A percentile compares a stretch with the other conserved stretches of the same genome.
Conservation (phyloP, 2,113 vertebrate genomes). For the Ariopsis seemanni region DNA sequence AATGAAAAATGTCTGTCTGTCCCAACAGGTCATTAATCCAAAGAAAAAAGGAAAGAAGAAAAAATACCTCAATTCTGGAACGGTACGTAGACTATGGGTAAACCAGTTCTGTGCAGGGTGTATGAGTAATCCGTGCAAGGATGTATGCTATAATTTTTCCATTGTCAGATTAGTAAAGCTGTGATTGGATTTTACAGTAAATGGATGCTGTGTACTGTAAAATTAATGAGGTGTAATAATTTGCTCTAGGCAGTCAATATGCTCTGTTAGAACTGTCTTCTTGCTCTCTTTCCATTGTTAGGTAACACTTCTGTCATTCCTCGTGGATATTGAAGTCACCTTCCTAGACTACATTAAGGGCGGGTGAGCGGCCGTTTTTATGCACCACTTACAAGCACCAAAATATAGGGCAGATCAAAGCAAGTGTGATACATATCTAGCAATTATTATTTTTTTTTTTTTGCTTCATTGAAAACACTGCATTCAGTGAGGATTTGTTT, state of each 20-base stretch:
- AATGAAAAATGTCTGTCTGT: slow-evolving; percentile 43
- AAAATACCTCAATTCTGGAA: slow-evolving; percentile 97
- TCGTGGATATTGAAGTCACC: slow-evolving; percentile 95
- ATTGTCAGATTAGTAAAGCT: slow-evolving; percentile 19
- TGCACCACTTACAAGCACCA: neutral
- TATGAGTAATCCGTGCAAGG: neutral
- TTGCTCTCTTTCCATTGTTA: slow-evolving; percentile 60
- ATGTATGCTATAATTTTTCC: neutral
- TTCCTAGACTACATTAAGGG: slow-evolving; percentile 99
- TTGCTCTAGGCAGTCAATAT: neutral
- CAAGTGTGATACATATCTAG: neutral
- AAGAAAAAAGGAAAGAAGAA: slow-evolving; percentile 99
- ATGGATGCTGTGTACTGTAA: slow-evolving; percentile 9
- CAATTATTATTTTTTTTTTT: neutral
- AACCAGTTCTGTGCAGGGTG: neutral
- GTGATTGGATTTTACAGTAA: slow-evolving; percentile 25
- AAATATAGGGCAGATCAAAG: slow-evolving; percentile 14
- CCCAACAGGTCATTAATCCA: slow-evolving; percentile 89
- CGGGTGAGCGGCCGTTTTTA: slow-evolving; percentile 76
- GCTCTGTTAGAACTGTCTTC: neutral
- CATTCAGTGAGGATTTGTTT: neutral
- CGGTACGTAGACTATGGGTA: slow-evolving; percentile 75
- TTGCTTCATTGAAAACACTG: slow-evolving; percentile 9
- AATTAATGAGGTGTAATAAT: slow-evolving; percentile 25
- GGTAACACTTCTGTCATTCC: slow-evolving; percentile 97